Evolutionary conservation across 2,888 invertebrate genomes (phyloP).

Genomic region (Plebejus argus): DNA sequence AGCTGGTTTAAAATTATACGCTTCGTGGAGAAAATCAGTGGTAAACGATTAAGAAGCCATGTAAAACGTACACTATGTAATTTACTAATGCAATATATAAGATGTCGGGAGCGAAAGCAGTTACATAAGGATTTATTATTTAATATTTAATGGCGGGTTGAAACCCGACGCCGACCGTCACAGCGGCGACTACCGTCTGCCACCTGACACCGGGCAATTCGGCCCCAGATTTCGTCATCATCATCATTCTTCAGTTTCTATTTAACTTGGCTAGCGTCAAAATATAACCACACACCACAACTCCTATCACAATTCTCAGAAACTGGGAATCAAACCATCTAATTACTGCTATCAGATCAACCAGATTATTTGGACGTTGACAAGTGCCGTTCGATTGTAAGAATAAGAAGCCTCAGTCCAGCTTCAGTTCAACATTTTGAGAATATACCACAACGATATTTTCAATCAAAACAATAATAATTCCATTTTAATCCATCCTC

Average conservation of each 20-base stretch:
- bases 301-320: no score
- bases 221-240: background rate
- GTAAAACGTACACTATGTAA: background rate
- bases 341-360: no score
- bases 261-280: background rate
- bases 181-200: constrained; percentile 13
- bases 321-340: no score
- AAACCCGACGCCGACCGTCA: constrained; percentile 2
- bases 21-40: background rate
- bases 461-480: background rate
- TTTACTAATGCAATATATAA: constrained; percentile 12
- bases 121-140: constrained; percentile 28
- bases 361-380: no score
- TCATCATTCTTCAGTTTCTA: background rate
- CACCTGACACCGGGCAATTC: background rate
- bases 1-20: no score
- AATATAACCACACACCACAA: no score
- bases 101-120: constrained; percentile 23
- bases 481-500: background rate
- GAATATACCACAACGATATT: no score
- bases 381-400: no score
- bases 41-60: background rate
- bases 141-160: constrained; percentile 16
- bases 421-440: no score
- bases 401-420: no score